Conservation (phyloP, 2,797 vertebrate species). For the Melanotaenia parkinsoni region DNA sequence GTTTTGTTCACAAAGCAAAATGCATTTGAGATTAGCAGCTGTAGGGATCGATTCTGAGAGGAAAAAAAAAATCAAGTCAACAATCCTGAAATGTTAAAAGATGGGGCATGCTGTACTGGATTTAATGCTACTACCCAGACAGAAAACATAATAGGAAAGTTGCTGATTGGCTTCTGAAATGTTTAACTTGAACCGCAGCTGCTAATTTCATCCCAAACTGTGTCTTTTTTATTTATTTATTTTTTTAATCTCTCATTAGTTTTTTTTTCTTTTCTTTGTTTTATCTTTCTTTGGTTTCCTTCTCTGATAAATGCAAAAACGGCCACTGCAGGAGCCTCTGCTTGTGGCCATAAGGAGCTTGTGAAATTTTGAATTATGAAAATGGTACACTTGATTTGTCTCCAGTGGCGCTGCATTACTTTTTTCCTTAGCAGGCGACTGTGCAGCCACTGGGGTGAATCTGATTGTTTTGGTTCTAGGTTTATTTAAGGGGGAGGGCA, state of each 20-base stretch:
- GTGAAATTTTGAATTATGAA: conserved; percentile 79
- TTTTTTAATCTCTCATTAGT: conserved; percentile 81
- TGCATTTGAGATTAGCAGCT: conserved; percentile 87
- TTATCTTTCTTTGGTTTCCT: conserved; percentile 80
- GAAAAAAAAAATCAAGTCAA: neutral
- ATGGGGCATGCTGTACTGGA: neutral
- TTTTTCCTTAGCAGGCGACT: conserved; percentile 61
- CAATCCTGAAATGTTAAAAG: neutral
- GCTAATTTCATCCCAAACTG: conserved; percentile 85
- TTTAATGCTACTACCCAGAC: conserved; percentile 24
- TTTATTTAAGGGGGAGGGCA: conserved; percentile 68
- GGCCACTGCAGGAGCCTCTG: conserved; percentile 78
- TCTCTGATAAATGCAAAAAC: conserved; percentile 77
- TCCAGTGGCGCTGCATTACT: conserved; percentile 74
- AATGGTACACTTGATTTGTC: conserved; percentile 78
- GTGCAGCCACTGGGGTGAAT: conserved; percentile 79
- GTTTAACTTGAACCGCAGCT: conserved; percentile 81
- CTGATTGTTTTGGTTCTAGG: conserved; percentile 82
- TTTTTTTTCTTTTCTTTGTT: conserved; percentile 75
- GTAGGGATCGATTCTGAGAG: conserved; percentile 49
- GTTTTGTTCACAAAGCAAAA: conserved; percentile 83
- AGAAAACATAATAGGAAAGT: conserved; percentile 10
- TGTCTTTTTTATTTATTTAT: conserved; percentile 73
- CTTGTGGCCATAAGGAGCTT: conserved; percentile 80
- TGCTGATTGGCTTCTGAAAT: conserved; percentile 49